Evolutionary conservation across 2,113 vertebrate species (phyloP), one percentile per base, ranked within the genome.

Genomic region (Ceuthmochares aereus): DNA sequence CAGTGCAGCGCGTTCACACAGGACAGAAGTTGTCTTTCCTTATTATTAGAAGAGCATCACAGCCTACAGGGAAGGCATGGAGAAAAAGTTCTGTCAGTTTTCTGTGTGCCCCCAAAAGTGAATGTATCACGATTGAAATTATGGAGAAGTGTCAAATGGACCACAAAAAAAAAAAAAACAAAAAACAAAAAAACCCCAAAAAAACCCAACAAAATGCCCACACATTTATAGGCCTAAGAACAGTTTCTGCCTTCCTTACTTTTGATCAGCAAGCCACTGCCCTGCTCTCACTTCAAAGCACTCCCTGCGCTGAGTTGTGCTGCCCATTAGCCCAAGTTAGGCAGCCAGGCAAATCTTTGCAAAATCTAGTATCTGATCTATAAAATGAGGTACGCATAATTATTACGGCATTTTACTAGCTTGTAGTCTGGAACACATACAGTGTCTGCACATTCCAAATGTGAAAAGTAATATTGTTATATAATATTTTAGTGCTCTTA

Each of bases 1-100:
- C 9, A 21, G 32, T 7, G 42, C 14, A 9, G 32, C 23, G 27
- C 0, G 1, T 26, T 40, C 20, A 34, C 0, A 0, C 1, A 2
- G 49, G 32, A 21, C 32, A 68, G 40, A 85, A 92, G 7, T 26
- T 6, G 12, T 32, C 32, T 32, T 16, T 23, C 51, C 37, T 27
- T 3, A 0, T 20, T 47, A 10, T 9, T 54, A 59, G 49, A 58
- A 59, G 14, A 51, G 5, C 20, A 32, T 27, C 54, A 19, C 4
- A 7, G 29, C 27, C 49, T 68, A 23, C 14, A 19, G 9, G 14
- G 27, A 59, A 58, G 34, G 12, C 27, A 43, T 14, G 15, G 21
- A 59, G 34, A 82, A 85, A 49, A 51, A 26, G 3, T 36, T 29
- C 54, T 49, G 20, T 4, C 12, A 19, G 23, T 25, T 34, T 72